These are phyloP conservation scores for Sacculina carcini DNA, from an alignment of 2,888 invertebrate species.

Conservation along the genomic window DNA sequence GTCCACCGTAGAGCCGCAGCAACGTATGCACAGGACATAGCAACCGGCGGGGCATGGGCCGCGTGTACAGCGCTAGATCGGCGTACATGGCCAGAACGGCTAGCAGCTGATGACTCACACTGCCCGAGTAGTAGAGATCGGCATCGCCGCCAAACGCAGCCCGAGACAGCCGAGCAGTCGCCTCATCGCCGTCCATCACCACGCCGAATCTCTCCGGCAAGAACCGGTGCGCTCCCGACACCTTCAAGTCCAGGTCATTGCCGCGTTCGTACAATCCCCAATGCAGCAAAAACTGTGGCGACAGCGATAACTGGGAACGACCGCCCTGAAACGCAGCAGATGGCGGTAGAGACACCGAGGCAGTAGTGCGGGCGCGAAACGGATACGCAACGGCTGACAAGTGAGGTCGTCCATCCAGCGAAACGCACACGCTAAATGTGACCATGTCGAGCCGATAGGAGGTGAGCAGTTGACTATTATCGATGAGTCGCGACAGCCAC, in stretches of 20 bases:
- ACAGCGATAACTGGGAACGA: too few species aligned
- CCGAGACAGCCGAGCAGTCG: neutral
- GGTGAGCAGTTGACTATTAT: neutral
- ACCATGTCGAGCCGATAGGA: too few species aligned
- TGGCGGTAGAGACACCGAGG: too few species aligned
- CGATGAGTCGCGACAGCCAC: neutral
- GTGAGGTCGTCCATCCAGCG: neutral
- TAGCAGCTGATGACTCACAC: neutral
- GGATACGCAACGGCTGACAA: neutral
- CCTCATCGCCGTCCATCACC: neutral
- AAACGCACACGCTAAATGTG: neutral
- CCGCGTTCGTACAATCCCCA: slow-evolving; percentile 1
- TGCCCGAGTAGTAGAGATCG: neutral
- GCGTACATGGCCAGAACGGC: too few species aligned
- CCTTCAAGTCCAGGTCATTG: neutral
- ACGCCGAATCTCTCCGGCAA: neutral
- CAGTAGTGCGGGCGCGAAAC: too few species aligned
- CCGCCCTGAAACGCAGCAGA: too few species aligned
- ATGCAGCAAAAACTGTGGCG: too few species aligned
- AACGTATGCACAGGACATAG: neutral
- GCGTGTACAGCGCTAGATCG: neutral
- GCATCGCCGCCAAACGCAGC: neutral
- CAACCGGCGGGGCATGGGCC: neutral
- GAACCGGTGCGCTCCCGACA: neutral
- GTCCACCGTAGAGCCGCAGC: neutral